Evolutionary conservation across 2,888 invertebrate genomes (phyloP), one percentile per base, ranked within the genome.

Genomic region (Mylabris sibirica): DNA sequence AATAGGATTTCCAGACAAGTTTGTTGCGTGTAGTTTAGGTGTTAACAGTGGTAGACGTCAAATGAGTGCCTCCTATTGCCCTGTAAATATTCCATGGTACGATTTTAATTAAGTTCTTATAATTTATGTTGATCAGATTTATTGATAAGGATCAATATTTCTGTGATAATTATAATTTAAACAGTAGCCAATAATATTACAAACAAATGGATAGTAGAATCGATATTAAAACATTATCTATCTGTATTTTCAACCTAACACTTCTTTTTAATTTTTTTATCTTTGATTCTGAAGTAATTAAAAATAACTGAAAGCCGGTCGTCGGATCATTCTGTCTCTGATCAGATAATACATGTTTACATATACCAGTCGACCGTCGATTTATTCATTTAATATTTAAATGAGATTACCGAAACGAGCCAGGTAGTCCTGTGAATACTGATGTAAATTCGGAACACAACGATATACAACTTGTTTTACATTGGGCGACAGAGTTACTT

Each of bases 31-130:
- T 65, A 67, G 61, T 74, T n/a, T 72, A 73, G 76, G 74, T 76
- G 75, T 67, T 71, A 76, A 75, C 72, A 68, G 60, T 63, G 44
- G 34, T 12, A 57, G 62, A 68, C 63, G 63, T 53, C 53, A 20
- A 49, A 20, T 20, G 60, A 63, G 66, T 22, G 49, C 75, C 75
- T 70, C 75, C 76, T 72, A 74, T 64, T 67, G 66, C 64, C 67
- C 68, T 73, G 74, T 57, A 79, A 78, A 77, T 77, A 78, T 75
- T 69, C 69, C 71, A 74, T 11, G 77, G 75, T 77, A 78, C 75
- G 76, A 74, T 78, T 79, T 80, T 81, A 81, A 81, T 81, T 80
- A 80, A 79, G 74, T 75, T 76, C 79, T 79, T 77, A 77, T 79
- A 79, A 81, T 80, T 81, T 80, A 81, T 80, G 79, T 78, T 80